phyloP scores from a whole-genome alignment of 1,140 invertebrate genomes.

The Diorhabda carinulata region DNA sequence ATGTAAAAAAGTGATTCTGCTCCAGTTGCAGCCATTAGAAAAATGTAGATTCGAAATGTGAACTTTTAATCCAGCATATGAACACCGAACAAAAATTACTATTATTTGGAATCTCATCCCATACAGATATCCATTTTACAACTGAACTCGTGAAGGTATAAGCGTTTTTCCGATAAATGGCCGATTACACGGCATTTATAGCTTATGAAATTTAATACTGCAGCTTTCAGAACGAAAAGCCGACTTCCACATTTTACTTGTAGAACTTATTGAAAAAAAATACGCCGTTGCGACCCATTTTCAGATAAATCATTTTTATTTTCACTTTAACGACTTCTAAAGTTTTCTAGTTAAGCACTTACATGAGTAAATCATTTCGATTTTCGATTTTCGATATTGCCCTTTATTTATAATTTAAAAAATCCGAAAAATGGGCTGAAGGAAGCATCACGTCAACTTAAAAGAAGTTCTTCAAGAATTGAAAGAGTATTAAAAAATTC shows the following conservation, averaged over 20 bases:
- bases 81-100: not conserved
- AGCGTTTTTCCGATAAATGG: not conserved
- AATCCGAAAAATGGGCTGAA: too few relatives aligned
- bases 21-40: too few relatives aligned
- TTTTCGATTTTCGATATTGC: too few relatives aligned
- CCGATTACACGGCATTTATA: slow-evolving; percentile 2
- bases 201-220: slow-evolving; percentile 1
- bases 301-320: slow-evolving; percentile 1
- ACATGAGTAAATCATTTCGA: too few relatives aligned
- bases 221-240: not conserved
- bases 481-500: too few relatives aligned
- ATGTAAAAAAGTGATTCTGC: too few relatives aligned
- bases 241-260: not conserved
- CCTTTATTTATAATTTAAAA: too few relatives aligned
- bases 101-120: not conserved
- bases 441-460: too few relatives aligned
- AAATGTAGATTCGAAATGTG: too few relatives aligned
- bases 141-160: slow-evolving; percentile 1
- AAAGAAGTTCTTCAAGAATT: too few relatives aligned
- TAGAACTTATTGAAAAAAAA: not conserved
- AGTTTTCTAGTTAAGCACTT: not conserved
- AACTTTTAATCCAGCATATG: not conserved
- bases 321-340: not conserved
- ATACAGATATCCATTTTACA: slow-evolving; percentile 3
- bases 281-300: not conserved